These are phyloP conservation scores for Phalanger gymnotis DNA, from an alignment of 2,797 vertebrate genomes.

Conservation along the genomic window DNA sequence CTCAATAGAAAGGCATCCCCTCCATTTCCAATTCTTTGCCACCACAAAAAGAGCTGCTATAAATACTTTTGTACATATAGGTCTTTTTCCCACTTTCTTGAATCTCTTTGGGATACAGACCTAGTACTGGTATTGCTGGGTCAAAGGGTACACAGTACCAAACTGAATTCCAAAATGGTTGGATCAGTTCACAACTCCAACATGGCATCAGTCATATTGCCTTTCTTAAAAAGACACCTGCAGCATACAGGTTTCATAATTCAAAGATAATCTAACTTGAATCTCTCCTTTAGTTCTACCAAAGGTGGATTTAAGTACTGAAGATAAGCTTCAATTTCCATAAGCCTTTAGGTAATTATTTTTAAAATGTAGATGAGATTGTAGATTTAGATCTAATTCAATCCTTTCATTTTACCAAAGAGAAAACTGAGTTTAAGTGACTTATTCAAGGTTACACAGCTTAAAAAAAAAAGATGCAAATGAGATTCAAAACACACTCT, in stretches of 20 bases:
- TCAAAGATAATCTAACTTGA: too few species aligned
- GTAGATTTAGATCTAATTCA: too few species aligned
- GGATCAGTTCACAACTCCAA: neutral
- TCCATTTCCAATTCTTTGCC: too few species aligned
- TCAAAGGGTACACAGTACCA: neutral
- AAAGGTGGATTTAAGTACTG: too few species aligned
- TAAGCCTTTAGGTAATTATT: too few species aligned
- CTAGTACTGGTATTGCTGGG: neutral
- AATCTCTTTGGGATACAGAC: neutral
- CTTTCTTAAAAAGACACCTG: neutral
- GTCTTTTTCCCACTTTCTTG: neutral
- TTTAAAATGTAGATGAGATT: too few species aligned
- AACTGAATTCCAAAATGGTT: neutral
- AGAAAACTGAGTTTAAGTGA: neutral
- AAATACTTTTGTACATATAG: neutral
- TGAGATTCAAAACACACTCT: neutral
- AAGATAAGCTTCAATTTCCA: too few species aligned
- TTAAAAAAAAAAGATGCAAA: neutral
- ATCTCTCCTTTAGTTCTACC: too few species aligned
- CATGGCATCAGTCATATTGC: neutral
- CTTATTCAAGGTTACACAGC: neutral
- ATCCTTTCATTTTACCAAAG: neutral
- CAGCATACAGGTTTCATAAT: too few species aligned
- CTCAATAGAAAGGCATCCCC: neutral
- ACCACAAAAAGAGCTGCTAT: neutral